Percentiles rank a stretch among this genome's conserved stretches.
These are phyloP conservation scores for Nothoprocta perdicaria DNA, from an alignment of 2,113 vertebrate genomes.

Conservation along the genomic window DNA sequence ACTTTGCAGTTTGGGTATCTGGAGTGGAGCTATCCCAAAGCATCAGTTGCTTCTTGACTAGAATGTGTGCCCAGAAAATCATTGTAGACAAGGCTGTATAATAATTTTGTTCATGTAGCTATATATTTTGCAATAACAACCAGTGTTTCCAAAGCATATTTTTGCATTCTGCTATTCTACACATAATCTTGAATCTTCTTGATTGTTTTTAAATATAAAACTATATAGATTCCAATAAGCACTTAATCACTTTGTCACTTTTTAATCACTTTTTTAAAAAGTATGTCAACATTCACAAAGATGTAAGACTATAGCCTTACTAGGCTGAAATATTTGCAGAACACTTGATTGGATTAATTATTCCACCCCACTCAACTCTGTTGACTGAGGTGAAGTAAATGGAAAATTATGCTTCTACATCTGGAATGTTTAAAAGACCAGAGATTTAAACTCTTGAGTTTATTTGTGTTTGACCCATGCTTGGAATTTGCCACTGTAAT, in stretches of 20 bases:
- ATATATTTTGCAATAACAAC: not conserved
- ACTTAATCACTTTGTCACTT: not conserved
- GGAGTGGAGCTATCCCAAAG: not conserved
- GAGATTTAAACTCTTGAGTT: constrained; percentile 52
- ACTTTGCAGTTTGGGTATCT: not conserved
- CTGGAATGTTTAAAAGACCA: constrained; percentile 59
- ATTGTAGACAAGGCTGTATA: not conserved
- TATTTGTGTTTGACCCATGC: constrained; percentile 67
- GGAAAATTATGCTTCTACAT: constrained; percentile 59
- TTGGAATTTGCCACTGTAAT: constrained; percentile 64
- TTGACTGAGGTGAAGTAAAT: constrained; percentile 56
- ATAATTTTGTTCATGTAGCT: not conserved
- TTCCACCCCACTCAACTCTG: constrained; percentile 21
- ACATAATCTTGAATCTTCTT: too few species aligned
- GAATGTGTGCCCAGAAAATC: not conserved
- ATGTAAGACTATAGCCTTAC: not conserved
- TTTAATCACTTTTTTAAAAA: not conserved
- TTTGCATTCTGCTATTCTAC: not conserved
- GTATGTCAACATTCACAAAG: not conserved
- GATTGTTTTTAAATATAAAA: not conserved
- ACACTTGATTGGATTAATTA: constrained; percentile 31
- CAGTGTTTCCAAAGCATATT: not conserved
- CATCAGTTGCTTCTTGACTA: not conserved
- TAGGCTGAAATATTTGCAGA: constrained; percentile 16
- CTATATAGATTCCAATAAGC: not conserved